Evolutionary conservation across 35 echinoderm and acorn worm genomes (phyloP), one percentile per base, ranked within the genome.

Genomic region (Lytechinus pictus): DNA sequence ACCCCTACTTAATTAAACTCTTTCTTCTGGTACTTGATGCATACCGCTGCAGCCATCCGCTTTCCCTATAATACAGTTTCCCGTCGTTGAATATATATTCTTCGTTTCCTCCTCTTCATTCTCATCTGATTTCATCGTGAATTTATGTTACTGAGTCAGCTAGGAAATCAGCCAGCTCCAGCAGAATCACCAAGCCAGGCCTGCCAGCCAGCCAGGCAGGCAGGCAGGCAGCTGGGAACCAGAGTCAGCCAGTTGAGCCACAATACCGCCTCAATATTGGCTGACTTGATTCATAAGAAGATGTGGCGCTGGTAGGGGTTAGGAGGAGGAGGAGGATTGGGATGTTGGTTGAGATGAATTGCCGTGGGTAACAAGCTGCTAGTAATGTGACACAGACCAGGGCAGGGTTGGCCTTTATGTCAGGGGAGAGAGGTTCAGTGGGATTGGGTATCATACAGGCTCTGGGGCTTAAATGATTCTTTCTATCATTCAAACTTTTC

Each of bases 291-390:
- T 24, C 19, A n/a, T 24, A 24, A 79, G 66, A 79, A 79, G 66
- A 79, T 79, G 19, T 24, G 19, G 66, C 57, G 6, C 11, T 12
- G 27, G 88, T 3, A 10, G 27, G 52, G 28, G n/a, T 54, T 90
- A 44, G 88, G 16, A 90, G 88, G 6, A 87, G 33, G n/a, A n/a
- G n/a, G n/a, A n/a, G n/a, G n/a, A n/a, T n/a, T n/a, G n/a, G n/a
- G 33, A 44, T 44, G 33, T 44, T 44, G 33, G 33, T 44, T 44
- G 0, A 10, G 28, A 52, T 90, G 88, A 44, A 93, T 93, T 54
- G 92, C 92, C 92, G 53, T 54, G 92, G 92, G 92, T 93, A 93
- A 93, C 92, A 93, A 93, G 92, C 92, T 93, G 92, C 92, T 93
- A 54, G 92, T 93, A 93, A 93, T 54, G 54, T 93, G 92, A 93